These are phyloP conservation scores for Turdus rufiventris DNA, from an alignment of 2,113 vertebrate species.

Conservation along the genomic window DNA sequence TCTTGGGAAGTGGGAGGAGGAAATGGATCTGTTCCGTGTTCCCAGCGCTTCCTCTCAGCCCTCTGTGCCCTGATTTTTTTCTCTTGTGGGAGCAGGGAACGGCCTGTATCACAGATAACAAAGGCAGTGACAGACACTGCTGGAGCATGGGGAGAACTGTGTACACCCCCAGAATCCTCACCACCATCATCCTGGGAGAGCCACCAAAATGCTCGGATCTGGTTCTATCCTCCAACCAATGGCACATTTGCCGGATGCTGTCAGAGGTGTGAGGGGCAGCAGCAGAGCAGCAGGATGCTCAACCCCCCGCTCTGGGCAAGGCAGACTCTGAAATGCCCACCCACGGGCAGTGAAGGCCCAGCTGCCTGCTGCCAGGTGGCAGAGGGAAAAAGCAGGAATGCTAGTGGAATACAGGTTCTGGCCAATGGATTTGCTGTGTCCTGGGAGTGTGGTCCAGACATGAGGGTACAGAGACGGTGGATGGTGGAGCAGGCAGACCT, in stretches of 20 bases:
- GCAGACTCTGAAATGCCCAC: background rate
- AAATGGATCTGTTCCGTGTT: background rate
- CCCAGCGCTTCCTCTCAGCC: background rate
- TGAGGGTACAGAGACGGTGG: background rate
- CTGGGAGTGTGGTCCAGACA: background rate
- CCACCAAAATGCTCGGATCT: fast-evolving
- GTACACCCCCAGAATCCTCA: background rate
- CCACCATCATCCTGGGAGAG: background rate
- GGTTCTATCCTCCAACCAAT: background rate
- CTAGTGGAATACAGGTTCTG: background rate
- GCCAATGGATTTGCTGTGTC: background rate
- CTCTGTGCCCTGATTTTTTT: fast-evolving
- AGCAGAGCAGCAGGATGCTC: background rate
- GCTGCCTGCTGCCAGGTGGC: background rate
- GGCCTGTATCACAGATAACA: background rate
- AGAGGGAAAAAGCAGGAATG: background rate
- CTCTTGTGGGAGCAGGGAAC: background rate
- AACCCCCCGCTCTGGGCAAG: background rate
- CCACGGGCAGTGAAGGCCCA: background rate
- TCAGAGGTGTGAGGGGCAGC: fast-evolving
- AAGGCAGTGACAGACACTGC: background rate
- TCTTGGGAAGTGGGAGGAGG: conserved; percentile 22
- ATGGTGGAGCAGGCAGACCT: background rate
- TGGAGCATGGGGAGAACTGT: background rate
- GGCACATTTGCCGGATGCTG: background rate